Conservation (phyloP, 1,140 invertebrate species). For the Brachionus calyciflorus region DNA sequence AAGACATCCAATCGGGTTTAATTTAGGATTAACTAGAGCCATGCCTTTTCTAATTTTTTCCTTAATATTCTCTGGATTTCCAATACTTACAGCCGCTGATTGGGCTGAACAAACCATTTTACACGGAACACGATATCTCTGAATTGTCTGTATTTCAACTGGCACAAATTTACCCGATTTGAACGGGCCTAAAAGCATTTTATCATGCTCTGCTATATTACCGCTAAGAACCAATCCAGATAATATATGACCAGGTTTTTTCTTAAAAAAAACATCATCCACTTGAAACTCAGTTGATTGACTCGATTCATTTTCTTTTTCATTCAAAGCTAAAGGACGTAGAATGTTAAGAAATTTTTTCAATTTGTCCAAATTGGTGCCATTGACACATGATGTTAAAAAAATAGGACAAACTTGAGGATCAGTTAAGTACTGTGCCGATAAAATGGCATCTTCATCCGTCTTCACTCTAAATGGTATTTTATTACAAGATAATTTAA, state of each 20-base stretch:
- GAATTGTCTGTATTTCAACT: conserved; percentile 76
- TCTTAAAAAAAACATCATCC: conserved; percentile 46
- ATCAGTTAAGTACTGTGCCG: conserved; percentile 81
- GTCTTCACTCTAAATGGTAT: conserved; percentile 92
- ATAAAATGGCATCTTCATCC: conserved; percentile 89
- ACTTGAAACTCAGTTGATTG: conserved; percentile 61
- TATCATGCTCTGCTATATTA: conserved; percentile 76
- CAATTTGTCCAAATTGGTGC: conserved; percentile 66
- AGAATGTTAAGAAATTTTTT: conserved; percentile 74
- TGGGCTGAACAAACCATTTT: conserved; percentile 81
- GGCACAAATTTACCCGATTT: conserved; percentile 76
- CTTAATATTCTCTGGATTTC: conserved; percentile 60
- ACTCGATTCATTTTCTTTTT: conserved; percentile 71
- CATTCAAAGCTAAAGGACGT: conserved; percentile 69
- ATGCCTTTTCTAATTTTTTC: conserved; percentile 64
- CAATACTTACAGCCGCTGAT: conserved; percentile 80
- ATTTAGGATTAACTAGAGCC: conserved; percentile 58
- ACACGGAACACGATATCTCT: conserved; percentile 84
- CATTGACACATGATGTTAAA: conserved; percentile 88
- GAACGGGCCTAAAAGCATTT: conserved; percentile 76
- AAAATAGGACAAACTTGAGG: conserved; percentile 72
- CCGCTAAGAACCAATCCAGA: conserved; percentile 84
- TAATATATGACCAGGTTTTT: conserved; percentile 64
- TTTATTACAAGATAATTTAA: conserved; percentile 91
- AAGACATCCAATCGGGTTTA: conserved; percentile 50